Conservation (phyloP, 1,140 invertebrate species). For the Drosophila parabipectinata region DNA sequence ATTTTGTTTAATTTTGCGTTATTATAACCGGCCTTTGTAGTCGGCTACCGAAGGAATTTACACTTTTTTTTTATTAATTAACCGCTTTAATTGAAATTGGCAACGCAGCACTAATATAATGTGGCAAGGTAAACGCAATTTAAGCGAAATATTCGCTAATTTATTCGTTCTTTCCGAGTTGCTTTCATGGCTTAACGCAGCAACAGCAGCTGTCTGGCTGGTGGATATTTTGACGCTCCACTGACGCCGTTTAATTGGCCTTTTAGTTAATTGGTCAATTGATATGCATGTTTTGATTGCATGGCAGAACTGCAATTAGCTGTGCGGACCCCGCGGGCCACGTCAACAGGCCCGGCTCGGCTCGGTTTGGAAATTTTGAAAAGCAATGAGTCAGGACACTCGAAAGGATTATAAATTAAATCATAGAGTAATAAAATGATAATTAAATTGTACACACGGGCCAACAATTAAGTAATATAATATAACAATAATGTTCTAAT, state of each 20-base stretch:
- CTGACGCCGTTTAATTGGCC: slow-evolving; percentile 63
- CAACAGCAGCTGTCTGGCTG: slow-evolving; percentile 7
- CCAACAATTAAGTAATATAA: slow-evolving; percentile 33
- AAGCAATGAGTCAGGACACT: slow-evolving; percentile 1
- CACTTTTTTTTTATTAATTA: slow-evolving; percentile 47
- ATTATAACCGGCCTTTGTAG: slow-evolving; percentile 47
- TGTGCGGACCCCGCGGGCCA: slow-evolving; percentile 5
- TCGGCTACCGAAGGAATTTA: slow-evolving; percentile 10
- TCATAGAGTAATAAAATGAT: slow-evolving; percentile 62
- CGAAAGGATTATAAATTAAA: slow-evolving; percentile 59
- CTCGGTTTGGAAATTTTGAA: slow-evolving; percentile 3
- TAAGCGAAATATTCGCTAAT: slow-evolving; percentile 58
- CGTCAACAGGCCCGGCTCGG: slow-evolving; percentile 1
- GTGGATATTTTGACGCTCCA: slow-evolving; percentile 50
- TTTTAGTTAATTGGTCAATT: slow-evolving; percentile 75
- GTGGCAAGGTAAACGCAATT: slow-evolving; percentile 24
- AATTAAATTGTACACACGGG: slow-evolving; percentile 46
- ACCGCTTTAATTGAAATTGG: slow-evolving; percentile 57
- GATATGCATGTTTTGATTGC: slow-evolving; percentile 68
- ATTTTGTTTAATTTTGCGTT: slow-evolving; percentile 71
- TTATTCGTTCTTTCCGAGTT: slow-evolving; percentile 16
- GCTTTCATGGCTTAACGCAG: slow-evolving; percentile 12
- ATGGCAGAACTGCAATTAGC: slow-evolving; percentile 56
- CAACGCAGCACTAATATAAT: slow-evolving; percentile 30
- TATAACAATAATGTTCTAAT: slow-evolving; percentile 30